Base-by-base conservation (phyloP, 1,140 invertebrate genomes). In the Drosophila bipectinata region DNA sequence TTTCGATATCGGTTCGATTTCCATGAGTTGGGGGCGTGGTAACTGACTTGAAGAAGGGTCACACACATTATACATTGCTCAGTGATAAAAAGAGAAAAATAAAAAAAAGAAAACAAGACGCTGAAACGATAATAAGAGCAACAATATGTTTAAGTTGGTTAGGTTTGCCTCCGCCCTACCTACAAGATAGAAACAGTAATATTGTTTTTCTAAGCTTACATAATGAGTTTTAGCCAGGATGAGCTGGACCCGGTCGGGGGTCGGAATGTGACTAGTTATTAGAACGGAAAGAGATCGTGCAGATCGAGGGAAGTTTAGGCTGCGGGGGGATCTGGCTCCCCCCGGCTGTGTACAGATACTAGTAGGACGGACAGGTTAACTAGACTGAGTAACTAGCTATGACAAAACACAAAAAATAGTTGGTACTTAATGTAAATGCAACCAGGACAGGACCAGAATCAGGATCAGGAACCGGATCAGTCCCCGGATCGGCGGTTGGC, bases 41-140 rank as follows among this genome's bases (percentile, higher is more conserved):
- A 68, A 77, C 76, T 85, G 82, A 87, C 83, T 87, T 88, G 82
- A 87, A 87, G 83, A 80, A 85, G 80, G 60, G 72, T 64, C 72
- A 75, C 82, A 88, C 82, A 87, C 82, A 87, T 88, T 87, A 52
- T 64, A 87, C 83, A 88, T 87, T 87, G 82, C 82, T 87, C 82
- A 87, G 82, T 88, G 83, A 88, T 87, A 87, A 87, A 87, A 85
- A 87, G 87, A 79, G 82, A 79, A 90, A 90, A 85, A 90, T 72
- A 90, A 79, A 87, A 90, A 90, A 89, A 87, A 76, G 76, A 90
- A 88, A 90, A 90, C 87, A 90, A 90, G 79, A 90, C 88, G 88
- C 88, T 90, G 88, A 90, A 90, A 90, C 88, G 88, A 90, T 90
- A 90, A 90, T 90, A 90, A 90, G 88, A 90, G 88, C 80, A 90